Evolutionary conservation across 2,888 invertebrate genomes (phyloP), one percentile per base, ranked within the genome.

Genomic region (Peribatodes rhomboidaria): DNA sequence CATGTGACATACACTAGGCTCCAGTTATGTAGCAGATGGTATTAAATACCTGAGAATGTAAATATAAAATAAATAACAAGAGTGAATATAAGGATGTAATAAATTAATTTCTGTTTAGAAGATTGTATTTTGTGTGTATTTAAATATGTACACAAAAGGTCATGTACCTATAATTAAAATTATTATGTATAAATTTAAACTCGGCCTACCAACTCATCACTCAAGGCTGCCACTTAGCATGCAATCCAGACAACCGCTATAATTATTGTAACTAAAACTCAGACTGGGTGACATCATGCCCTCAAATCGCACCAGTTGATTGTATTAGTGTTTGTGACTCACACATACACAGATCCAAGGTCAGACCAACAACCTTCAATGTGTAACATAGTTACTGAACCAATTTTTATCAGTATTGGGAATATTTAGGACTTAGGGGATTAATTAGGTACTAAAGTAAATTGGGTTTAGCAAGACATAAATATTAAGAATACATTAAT

Each of bases 251-350:
- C 71, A 73, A 74, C 71, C 22, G 60, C 54, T 64, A 68, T 74
- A 75, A 77, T 86, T 84, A 86, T 86, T 84, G 80, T 77, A 79
- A 76, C 73, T 58, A 69, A 81, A 75, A 78, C 74, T 77, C 68
- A 78, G 79, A 73, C 74, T 75, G 72, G 71, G 72, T 92, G 90
- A 92, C 88, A 89, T 92, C 90, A 92, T 88, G 72, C 75, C 79
- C 79, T 82, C 74, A 77, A 85, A 88, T 83, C 74, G 69, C 14
- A 37, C 13, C 13, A 57, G 27, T 63, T 73, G 76, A 78, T 81
- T 75, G 78, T 76, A 73, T 75, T 60, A 37, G 41, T 60, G 49
- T 61, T 72, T 75, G 74, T 86, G 84, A 86, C 69, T 87, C 84
- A 85, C 70, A 79, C 73, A 74, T 68, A 70, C 71, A 70, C 60